Conservation (phyloP, 1,140 invertebrate genomes). For the Hyles vespertilio region DNA sequence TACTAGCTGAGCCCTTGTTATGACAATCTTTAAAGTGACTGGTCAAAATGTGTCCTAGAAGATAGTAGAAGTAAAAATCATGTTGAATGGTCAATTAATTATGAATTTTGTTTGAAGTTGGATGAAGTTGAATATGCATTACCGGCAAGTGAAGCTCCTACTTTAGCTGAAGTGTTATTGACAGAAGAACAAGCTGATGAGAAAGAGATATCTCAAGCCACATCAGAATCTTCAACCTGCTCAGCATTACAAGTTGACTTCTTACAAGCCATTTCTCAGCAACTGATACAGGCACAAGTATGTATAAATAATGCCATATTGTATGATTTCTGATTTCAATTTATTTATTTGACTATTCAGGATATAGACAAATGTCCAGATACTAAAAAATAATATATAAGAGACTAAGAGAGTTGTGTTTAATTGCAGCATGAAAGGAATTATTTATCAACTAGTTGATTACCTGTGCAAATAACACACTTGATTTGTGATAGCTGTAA, state of each 20-base stretch:
- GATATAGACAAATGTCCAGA: too few species aligned
- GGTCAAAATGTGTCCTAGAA: neutral
- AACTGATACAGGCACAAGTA: slow-evolving; percentile 60
- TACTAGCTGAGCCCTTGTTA: too few species aligned
- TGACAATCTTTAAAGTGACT: neutral
- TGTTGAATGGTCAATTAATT: neutral
- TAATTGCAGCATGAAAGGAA: too few species aligned
- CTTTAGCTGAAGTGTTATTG: slow-evolving; percentile 57
- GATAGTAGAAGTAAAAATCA: too few species aligned
- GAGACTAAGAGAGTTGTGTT: too few species aligned
- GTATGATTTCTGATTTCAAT: too few species aligned
- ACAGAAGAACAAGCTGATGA: slow-evolving; percentile 34
- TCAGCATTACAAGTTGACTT: slow-evolving; percentile 65
- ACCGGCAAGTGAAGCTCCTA: slow-evolving; percentile 61
- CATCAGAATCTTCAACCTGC: slow-evolving; percentile 49
- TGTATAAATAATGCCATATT: neutral
- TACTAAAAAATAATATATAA: too few species aligned
- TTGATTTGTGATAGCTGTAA: too few species aligned
- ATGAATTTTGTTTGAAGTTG: slow-evolving; percentile 31
- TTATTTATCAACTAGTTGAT: too few species aligned
- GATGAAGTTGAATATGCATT: slow-evolving; percentile 70
- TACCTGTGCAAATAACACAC: too few species aligned
- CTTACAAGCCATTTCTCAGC: slow-evolving; percentile 63
- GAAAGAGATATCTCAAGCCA: slow-evolving; percentile 25
- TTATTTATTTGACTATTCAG: too few species aligned